Conservation (phyloP, 2,888 invertebrate species). For the Harpalus rufipes region DNA sequence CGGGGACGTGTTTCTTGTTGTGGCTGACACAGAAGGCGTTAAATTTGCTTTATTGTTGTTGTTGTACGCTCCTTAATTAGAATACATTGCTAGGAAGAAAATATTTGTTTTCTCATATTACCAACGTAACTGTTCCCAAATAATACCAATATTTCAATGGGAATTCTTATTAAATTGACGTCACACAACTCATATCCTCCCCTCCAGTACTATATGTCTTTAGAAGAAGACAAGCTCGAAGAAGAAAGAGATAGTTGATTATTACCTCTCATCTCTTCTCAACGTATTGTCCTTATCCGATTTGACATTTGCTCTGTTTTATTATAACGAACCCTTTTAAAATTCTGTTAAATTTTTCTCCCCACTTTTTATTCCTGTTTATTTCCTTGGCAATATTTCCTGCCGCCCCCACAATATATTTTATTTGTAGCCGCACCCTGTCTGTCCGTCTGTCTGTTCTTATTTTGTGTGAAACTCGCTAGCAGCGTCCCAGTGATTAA, state of each 20-base stretch:
- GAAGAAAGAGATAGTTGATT: no score
- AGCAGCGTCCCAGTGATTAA: constrained; percentile 1
- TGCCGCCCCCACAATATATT: background rate
- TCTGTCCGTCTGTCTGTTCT: background rate
- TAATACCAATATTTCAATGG: background rate
- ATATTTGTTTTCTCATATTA: background rate
- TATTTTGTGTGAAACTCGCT: background rate
- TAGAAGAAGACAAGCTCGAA: no score
- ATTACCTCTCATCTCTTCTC: no score
- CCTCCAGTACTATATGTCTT: no score
- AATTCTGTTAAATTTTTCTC: background rate
- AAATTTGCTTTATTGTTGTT: constrained; percentile 17
- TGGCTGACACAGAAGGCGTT: constrained; percentile 7
- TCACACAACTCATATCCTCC: no score
- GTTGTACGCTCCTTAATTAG: background rate
- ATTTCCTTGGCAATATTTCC: background rate
- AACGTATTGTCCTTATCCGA: no score
- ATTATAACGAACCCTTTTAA: no score
- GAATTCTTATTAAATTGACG: no score
- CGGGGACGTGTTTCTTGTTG: constrained; percentile 17
- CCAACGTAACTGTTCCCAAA: background rate
- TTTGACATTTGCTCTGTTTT: no score
- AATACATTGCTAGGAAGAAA: background rate
- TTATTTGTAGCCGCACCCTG: background rate
- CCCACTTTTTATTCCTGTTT: background rate